Conservation (phyloP, 1,140 invertebrate species). For the Hermatobates lingyangjiaoensis region DNA sequence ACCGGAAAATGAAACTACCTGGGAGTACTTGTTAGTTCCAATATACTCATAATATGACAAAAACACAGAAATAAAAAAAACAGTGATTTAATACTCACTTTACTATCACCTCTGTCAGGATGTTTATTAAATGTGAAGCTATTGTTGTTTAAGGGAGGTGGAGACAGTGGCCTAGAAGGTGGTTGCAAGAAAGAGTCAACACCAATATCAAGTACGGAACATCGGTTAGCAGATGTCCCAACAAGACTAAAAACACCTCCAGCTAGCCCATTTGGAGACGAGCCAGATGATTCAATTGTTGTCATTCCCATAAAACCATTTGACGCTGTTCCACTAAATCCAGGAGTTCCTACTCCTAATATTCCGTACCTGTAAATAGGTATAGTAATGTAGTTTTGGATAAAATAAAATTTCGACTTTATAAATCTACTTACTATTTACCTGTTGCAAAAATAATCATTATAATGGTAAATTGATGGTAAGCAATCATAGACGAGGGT, state of each 20-base stretch:
- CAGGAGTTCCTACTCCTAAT: constrained; percentile 50
- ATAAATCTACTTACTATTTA: too few species aligned
- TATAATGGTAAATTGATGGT: too few species aligned
- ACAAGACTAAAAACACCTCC: constrained; percentile 59
- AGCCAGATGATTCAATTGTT: constrained; percentile 31
- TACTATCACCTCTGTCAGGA: background rate
- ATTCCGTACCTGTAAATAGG: constrained; percentile 75
- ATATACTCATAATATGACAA: too few species aligned
- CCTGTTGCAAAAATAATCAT: too few species aligned
- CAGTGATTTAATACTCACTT: background rate
- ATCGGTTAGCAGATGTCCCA: constrained; percentile 32
- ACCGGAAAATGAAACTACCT: too few species aligned
- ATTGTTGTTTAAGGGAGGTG: constrained; percentile 52
- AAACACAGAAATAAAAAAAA: background rate
- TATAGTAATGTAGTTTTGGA: too few species aligned
- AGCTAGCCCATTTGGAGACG: constrained; percentile 34
- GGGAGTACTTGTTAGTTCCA: too few species aligned
- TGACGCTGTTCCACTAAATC: constrained; percentile 24
- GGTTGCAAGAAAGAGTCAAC: constrained; percentile 54
- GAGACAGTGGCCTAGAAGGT: constrained; percentile 33
- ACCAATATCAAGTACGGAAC: constrained; percentile 25
- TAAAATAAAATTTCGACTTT: too few species aligned
- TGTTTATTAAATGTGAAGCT: constrained; percentile 32
- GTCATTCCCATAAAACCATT: constrained; percentile 37
- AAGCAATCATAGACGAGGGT: too few species aligned